Evolutionary conservation across 2,888 invertebrate species (phyloP).

Genomic region (Eristalis tenax): DNA sequence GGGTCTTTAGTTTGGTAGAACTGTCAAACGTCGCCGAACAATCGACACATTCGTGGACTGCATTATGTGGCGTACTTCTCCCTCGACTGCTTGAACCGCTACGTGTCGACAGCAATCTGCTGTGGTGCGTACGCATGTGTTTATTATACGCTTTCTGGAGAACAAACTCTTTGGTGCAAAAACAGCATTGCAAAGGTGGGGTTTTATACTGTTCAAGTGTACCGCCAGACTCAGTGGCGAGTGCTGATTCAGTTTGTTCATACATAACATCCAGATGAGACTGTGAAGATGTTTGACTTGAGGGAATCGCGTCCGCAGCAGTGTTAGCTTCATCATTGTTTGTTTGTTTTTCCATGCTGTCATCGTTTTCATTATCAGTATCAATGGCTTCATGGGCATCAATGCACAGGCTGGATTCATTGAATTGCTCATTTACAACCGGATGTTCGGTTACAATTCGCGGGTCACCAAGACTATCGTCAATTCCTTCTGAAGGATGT

Average conservation of each 20-base stretch:
- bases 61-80: background rate
- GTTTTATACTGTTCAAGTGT: slow-evolving; percentile 43
- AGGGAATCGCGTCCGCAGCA: background rate
- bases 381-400: background rate
- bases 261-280: slow-evolving; percentile 56
- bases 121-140: slow-evolving; percentile 46
- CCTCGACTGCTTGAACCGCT: slow-evolving; percentile 20
- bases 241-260: slow-evolving; percentile 63
- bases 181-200: slow-evolving; percentile 40
- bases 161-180: slow-evolving; percentile 50
- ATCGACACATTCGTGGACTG: slow-evolving; percentile 26
- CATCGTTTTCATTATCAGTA: background rate
- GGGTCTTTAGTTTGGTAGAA: slow-evolving; percentile 27
- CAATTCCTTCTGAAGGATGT: background rate
- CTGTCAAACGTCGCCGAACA: slow-evolving; percentile 57
- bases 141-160: slow-evolving; percentile 27
- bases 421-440: background rate
- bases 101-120: slow-evolving; percentile 2
- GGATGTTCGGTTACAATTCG: background rate
- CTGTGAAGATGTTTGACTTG: slow-evolving; percentile 1
- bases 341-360: background rate
- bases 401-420: background rate
- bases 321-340: background rate
- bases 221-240: slow-evolving; percentile 71
- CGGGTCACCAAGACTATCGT: background rate